Percentiles rank a stretch among this genome's conserved stretches.
These are phyloP conservation scores for Bombyx mandarina DNA, from an alignment of 1,140 invertebrate species.

Conservation along the genomic window DNA sequence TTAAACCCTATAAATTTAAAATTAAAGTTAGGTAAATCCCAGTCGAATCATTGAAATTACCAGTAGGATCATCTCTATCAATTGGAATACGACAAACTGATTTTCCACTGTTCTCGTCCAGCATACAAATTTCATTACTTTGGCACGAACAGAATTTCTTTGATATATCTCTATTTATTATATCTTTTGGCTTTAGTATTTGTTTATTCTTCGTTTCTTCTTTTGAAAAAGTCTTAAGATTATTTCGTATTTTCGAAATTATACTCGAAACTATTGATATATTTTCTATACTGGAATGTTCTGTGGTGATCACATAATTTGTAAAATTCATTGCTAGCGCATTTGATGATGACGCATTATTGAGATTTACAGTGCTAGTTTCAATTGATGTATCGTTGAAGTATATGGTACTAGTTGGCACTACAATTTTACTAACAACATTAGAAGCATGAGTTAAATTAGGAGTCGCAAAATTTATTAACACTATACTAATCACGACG, in stretches of 20 bases:
- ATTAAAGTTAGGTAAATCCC: not conserved
- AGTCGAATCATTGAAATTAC: constrained; percentile 24
- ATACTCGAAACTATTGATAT: constrained; percentile 25
- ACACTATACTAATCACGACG: constrained; percentile 60
- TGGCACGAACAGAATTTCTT: constrained; percentile 64
- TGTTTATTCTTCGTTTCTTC: constrained; percentile 27
- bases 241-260: constrained; percentile 54
- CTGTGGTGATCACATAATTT: constrained; percentile 10
- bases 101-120: constrained; percentile 72
- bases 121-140: constrained; percentile 76
- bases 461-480: constrained; percentile 58
- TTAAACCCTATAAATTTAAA: not conserved
- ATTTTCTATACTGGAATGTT: constrained; percentile 24
- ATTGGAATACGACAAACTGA: constrained; percentile 73
- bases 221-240: constrained; percentile 57
- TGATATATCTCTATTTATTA: constrained; percentile 45
- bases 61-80: constrained; percentile 78
- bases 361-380: not conserved
- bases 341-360: no score
- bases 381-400: constrained; percentile 35
- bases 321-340: constrained; percentile 8
- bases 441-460: constrained; percentile 40
- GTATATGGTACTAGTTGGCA: constrained; percentile 47
- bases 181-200: constrained; percentile 36
- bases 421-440: constrained; percentile 51